Base-by-base conservation (phyloP, 2,888 invertebrate genomes). In the Rhagophthalmus giganteus region DNA sequence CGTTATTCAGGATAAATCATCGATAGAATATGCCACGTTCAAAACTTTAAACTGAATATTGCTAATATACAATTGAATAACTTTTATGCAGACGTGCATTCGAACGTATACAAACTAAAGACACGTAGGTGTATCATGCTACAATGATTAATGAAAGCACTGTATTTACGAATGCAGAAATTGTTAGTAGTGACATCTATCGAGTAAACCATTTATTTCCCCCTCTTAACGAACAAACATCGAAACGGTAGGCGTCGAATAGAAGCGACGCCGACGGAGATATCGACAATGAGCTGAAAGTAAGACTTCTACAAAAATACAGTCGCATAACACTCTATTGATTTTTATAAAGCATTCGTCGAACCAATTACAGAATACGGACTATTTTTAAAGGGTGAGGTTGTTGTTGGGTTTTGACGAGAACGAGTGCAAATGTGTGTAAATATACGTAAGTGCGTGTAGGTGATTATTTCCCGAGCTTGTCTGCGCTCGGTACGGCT, bases 281-380 rank as follows among this genome's bases (percentile, higher is more conserved):
- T 67, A 71, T 62, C 70, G 68, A 68, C 68, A 73, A 71, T 70
- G 71, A 71, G 68, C 67, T 66, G 65, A 63, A 68, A 67, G 70
- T 70, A 65, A 66, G 64, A 70, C 66, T 70, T 72, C 68, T 68
- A 72, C 73, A 75, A 76, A 76, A 75, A 75, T 75, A 73, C 74
- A 73, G 74, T 71, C 73, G 73, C 74, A 74, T 79, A 79, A 79
- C 78, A 78, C 77, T 77, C 77, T 81, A 81, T 81, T 81, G 81
- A 81, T 82, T 82, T 81, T 82, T 82, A 80, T 74, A 74, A 77
- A 80, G 79, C 78, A 75, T 78, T 77, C 74, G 72, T 74, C 74
- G 74, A 75, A 75, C 75, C 75, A 76, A 76, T 76, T 74, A 75
- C 73, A 76, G 75, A 72, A 74, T 74, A 72, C 71, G 73, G 71